Percentiles rank a stretch among this genome's conserved stretches.
phyloP scores from a whole-genome alignment of 2,797 vertebrate genomes.

The Coregonus suidteri region DNA sequence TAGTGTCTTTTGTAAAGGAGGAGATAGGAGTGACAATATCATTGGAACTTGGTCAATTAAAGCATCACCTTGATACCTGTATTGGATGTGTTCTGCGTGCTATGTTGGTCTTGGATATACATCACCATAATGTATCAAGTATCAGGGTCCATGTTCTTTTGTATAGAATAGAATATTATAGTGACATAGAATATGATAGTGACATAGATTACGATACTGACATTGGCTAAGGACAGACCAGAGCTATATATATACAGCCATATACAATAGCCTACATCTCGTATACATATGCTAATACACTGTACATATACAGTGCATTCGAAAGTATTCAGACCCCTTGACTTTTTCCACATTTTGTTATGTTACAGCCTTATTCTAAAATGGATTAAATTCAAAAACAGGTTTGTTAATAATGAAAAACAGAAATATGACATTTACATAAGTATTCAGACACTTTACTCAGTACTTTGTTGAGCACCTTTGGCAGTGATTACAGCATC shows the following conservation, averaged over 20 bases:
- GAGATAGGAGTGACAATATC: slow-evolving; percentile 65
- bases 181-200: not conserved
- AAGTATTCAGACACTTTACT: no score
- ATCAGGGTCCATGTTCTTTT: not conserved
- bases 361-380: no score
- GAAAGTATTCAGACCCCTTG: no score
- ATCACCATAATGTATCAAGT: not conserved
- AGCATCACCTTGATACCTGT: slow-evolving; percentile 69
- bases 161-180: not conserved
- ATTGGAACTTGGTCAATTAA: slow-evolving; percentile 80
- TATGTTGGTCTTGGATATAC: not conserved
- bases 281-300: no score
- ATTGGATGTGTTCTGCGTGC: slow-evolving; percentile 18
- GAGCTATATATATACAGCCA: not conserved
- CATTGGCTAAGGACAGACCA: not conserved
- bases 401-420: no score
- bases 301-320: no score
- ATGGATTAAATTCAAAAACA: no score
- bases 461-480: no score
- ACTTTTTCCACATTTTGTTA: no score
- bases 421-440: no score
- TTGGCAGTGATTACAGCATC: no score
- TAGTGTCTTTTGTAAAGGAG: slow-evolving; percentile 79
- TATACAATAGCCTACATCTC: not conserved
- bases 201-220: not conserved